Percentiles rank a stretch among this genome's conserved stretches.
phyloP scores from a whole-genome alignment of 2,113 vertebrate species.

The Carettochelys insculpta region DNA sequence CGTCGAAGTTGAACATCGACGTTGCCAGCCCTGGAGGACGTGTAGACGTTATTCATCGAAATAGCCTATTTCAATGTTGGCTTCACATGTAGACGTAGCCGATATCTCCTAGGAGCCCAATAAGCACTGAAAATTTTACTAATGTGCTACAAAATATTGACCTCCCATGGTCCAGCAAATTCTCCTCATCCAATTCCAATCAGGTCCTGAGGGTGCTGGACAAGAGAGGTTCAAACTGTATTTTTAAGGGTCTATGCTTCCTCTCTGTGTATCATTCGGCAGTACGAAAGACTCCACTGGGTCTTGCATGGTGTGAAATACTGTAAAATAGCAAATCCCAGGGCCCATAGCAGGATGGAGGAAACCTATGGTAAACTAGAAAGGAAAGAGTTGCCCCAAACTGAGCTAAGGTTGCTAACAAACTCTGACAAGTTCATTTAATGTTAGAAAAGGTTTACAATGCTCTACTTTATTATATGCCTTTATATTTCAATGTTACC shows the following conservation, averaged over 20 bases:
- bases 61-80: too few species aligned
- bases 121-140: too few species aligned
- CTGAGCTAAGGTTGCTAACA: background rate
- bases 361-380: background rate
- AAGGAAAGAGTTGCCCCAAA: background rate
- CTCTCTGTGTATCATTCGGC: background rate
- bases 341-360: background rate
- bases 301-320: background rate
- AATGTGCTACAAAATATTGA: too few species aligned
- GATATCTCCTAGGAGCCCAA: too few species aligned
- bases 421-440: background rate
- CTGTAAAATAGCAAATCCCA: background rate
- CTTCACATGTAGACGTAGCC: too few species aligned
- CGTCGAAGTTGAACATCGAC: too few species aligned
- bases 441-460: background rate
- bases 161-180: too few species aligned
- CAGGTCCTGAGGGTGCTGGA: too few species aligned
- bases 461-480: background rate
- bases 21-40: too few species aligned
- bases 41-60: too few species aligned
- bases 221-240: too few species aligned
- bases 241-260: background rate
- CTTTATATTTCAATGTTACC: background rate
- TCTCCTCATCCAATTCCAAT: too few species aligned
- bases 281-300: background rate